These are phyloP conservation scores for Cephalopholis sonnerati DNA, from an alignment of 2,113 vertebrate genomes.

Conservation along the genomic window DNA sequence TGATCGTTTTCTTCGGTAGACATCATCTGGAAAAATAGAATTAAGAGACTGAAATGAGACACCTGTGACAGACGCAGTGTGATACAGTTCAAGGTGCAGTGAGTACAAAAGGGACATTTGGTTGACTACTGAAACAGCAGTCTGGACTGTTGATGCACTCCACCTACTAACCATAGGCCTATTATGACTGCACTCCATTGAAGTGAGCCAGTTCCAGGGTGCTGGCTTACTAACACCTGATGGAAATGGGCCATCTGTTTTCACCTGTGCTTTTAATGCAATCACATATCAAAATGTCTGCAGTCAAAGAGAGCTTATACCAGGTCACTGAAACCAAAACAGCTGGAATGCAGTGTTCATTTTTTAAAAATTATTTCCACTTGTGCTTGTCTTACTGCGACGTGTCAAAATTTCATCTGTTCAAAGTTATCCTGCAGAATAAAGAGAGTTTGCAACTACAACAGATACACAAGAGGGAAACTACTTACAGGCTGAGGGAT, in stretches of 20 bases:
- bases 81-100: background rate
- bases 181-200: background rate
- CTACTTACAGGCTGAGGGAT: slow-evolving; percentile 17
- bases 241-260: background rate
- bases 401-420: background rate
- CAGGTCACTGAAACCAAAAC: background rate
- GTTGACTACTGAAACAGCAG: too few relatives aligned
- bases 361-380: background rate
- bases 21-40: slow-evolving; percentile 89
- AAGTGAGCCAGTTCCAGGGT: background rate
- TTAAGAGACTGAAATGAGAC: slow-evolving; percentile 6
- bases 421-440: background rate
- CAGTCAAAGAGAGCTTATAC: too few relatives aligned
- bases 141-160: too few relatives aligned
- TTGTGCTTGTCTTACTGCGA: slow-evolving; percentile 1
- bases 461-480: background rate
- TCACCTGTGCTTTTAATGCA: background rate
- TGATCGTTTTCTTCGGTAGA: slow-evolving; percentile 94
- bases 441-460: background rate
- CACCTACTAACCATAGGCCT: background rate
- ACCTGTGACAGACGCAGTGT: background rate
- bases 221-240: background rate
- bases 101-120: too few relatives aligned
- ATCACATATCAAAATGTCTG: slow-evolving; percentile 18
- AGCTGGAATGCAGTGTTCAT: background rate